phyloP scores from a whole-genome alignment of 2,797 vertebrate genomes.

The Rhabdophis nuchalis region DNA sequence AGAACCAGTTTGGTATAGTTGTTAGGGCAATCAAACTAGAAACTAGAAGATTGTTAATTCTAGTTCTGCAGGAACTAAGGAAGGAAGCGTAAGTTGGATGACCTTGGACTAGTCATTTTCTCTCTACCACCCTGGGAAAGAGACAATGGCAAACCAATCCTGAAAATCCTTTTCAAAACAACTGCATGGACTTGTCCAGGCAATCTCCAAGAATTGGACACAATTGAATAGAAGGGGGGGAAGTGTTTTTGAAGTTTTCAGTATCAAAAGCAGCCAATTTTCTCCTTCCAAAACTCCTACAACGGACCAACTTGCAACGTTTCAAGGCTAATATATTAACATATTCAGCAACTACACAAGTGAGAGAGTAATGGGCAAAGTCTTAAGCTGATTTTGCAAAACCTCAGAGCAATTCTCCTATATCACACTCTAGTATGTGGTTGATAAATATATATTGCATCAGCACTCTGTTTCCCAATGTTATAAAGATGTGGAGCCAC shows the following conservation, averaged over 20 bases:
- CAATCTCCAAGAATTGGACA: not conserved
- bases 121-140: not conserved
- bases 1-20: not conserved
- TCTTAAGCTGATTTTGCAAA: not conserved
- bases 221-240: not conserved
- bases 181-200: not conserved
- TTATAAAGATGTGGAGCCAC: conserved; percentile 8
- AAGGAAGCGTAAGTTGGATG: not conserved
- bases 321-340: not conserved
- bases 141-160: not conserved
- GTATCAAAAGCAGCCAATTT: not conserved
- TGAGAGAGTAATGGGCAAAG: not conserved
- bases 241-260: not conserved
- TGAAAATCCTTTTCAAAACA: not conserved
- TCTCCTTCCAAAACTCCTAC: not conserved
- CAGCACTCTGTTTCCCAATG: not conserved
- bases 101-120: not conserved
- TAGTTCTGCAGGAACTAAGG: not conserved
- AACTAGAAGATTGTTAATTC: not conserved
- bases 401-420: not conserved
- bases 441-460: not conserved
- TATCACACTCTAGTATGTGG: not conserved
- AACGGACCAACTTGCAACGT: not conserved
- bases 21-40: not conserved
- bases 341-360: not conserved